Base-by-base conservation (phyloP, 2,113 vertebrate genomes). In the Bubo bubo region DNA sequence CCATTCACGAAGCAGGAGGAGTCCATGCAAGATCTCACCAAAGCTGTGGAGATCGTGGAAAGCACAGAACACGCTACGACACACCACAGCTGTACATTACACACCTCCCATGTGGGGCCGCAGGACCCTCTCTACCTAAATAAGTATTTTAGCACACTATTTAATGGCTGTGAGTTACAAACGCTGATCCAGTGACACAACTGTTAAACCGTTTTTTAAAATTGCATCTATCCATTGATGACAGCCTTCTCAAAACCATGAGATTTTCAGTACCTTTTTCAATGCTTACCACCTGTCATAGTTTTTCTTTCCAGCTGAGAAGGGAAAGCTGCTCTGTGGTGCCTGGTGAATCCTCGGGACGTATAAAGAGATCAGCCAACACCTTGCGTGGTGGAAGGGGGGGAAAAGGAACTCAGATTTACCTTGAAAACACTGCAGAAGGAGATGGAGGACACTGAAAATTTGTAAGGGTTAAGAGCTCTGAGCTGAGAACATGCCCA, bases 61-160 rank as follows among this genome's bases (percentile, higher is more conserved):
- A 83, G 35, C 45, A 27, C 34, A 60, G 39, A 47, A 52, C 2
- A 1, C 16, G 23, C 24, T 4, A 1, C 0, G 0, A 34, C 5
- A 4, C 39, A 12, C 26, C 47, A 21, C 24, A 74, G 53, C 30
- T 47, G 19, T 14, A 34, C 30, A 0, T 72, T 16, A 24, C 1
- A 28, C 12, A 50, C 32, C 13, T 64, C 60, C 60, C 55, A 28
- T 2, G 0, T 9, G 13, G 27, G 28, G 22, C 37, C 3, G 3
- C n/a, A 24, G 30, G n/a, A 43, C 34, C 8, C 52, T 60, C 10
- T 30, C 60, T 37, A 39, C n/a, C 32, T 41, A 52, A 11, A 9
- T 8, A 24, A 43, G 22, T n/a, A 19, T 90, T 93, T 93, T 64
- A 90, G 21, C 35, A 53, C 49, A 12, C 15, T 45, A 4, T 68